Evolutionary conservation across 92 coral and sea anemone genomes (phyloP).

Genomic region (Porites divaricata): DNA sequence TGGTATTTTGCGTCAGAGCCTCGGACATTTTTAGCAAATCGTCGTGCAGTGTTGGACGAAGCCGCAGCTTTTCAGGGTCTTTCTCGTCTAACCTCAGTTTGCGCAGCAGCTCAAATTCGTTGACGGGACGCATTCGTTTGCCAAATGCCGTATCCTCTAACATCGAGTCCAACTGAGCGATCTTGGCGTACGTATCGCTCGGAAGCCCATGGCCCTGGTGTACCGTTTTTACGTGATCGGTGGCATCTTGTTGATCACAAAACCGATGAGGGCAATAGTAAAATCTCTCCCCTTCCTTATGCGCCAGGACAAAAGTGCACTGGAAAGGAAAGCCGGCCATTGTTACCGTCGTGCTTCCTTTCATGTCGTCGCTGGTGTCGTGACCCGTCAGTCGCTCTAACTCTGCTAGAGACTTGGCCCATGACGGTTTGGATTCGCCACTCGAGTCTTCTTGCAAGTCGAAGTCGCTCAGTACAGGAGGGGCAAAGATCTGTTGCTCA

Average conservation of each 20-base stretch:
- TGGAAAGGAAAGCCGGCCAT: constrained; percentile 28
- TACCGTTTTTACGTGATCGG: not conserved
- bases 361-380: not conserved
- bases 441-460: not conserved
- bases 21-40: not conserved
- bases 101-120: not conserved
- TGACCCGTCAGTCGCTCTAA: not conserved
- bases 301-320: not conserved
- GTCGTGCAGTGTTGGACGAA: not conserved
- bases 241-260: not conserved
- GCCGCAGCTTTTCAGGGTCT: not conserved
- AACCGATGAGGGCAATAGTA: constrained; percentile 13
- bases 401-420: constrained; percentile 3
- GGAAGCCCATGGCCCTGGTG: not conserved
- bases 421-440: not conserved
- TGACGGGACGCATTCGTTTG: not conserved
- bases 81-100: not conserved
- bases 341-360: not conserved
- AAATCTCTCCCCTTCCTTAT: not conserved
- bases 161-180: not conserved
- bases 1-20: not conserved
- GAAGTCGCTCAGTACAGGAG: not conserved
- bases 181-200: not conserved
- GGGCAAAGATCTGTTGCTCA: not conserved
- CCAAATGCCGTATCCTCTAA: not conserved